Conservation (phyloP, 53 echinoderm and acorn worm genomes). For the Glandiceps talaboti region DNA sequence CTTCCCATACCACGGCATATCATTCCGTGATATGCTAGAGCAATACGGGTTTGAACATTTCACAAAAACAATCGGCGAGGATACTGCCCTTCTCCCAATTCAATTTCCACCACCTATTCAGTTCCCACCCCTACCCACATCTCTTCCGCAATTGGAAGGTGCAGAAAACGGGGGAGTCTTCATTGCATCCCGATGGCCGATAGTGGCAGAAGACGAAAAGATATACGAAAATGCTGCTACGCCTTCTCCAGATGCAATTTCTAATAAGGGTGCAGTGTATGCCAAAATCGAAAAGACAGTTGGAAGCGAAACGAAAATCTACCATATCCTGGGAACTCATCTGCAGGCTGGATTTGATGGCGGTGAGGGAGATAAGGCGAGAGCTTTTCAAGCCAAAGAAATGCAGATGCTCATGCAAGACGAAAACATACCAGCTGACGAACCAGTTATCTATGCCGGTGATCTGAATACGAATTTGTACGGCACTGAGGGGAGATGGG, state of each 20-base stretch:
- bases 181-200: slow-evolving; percentile 88
- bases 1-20: slow-evolving; percentile 38
- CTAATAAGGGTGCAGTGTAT: slow-evolving; percentile 72
- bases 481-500: slow-evolving; percentile 32
- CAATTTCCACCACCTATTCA: background rate
- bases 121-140: background rate
- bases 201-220: slow-evolving; percentile 26
- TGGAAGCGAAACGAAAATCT: slow-evolving; percentile 19
- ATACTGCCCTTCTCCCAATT: background rate
- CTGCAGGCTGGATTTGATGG: slow-evolving; percentile 56
- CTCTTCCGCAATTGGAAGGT: background rate
- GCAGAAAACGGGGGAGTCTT: slow-evolving; percentile 73
- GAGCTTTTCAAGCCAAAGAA: slow-evolving; percentile 48
- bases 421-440: slow-evolving; percentile 30
- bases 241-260: slow-evolving; percentile 35
- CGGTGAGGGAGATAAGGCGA: slow-evolving; percentile 20
- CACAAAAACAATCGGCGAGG: background rate
- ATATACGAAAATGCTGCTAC: slow-evolving; percentile 41
- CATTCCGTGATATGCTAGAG: background rate
- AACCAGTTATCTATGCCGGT: slow-evolving; percentile 75
- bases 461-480: slow-evolving; percentile 62
- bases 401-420: slow-evolving; percentile 52
- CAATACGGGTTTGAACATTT: background rate
- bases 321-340: slow-evolving; percentile 84
- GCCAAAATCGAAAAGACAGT: slow-evolving; percentile 53